Base-by-base conservation (phyloP, 2,113 vertebrate species). In the Procavia capensis region DNA sequence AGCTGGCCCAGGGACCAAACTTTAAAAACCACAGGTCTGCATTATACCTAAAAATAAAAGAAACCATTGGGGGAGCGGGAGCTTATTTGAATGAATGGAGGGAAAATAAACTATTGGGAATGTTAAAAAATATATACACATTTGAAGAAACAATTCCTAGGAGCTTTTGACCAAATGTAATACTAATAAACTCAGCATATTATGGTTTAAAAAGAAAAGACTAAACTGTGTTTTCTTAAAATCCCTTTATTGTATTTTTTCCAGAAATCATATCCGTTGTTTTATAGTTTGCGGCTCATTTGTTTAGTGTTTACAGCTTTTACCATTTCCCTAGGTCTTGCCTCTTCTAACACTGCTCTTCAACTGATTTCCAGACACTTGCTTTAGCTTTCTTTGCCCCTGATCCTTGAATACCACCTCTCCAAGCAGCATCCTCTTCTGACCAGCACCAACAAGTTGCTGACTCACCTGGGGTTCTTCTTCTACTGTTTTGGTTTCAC, bases 131-230 rank as follows among this genome's bases (percentile, higher is more conserved):
- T 24, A 47, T 45, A 57, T 68, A 41, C 27, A 24, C 47, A 41
- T 43, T 20, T 86, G 34, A 72, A 80, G 29, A 91, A 64, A 85
- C 81, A 85, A 92, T 85, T 95, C 29, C 66, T 81, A 87, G 24
- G 20, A 66, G 9, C 4, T 17, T 75, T 72, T 91, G 88, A 82
- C 27, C 20, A 82, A 70, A 88, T 39, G n/a, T 80, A 84, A 84
- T 10, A 0, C 36, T 92, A 81, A 94, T 78, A 22, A 95, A 88
- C 24, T 92, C 47, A 85, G 57, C 9, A 45, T 36, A 90, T 66
- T 72, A 75, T 25, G 68, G 54, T 1, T 78, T n/a, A n/a, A n/a
- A 29, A 93, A 90, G 39, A 85, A 88, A 79, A 94, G 6, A 59
- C 57, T 50, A 31, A 78, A 81, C 4, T 36, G 10, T 24, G 22